phyloP scores from a whole-genome alignment of 1,140 invertebrate species.

The Dysdera silvatica region DNA sequence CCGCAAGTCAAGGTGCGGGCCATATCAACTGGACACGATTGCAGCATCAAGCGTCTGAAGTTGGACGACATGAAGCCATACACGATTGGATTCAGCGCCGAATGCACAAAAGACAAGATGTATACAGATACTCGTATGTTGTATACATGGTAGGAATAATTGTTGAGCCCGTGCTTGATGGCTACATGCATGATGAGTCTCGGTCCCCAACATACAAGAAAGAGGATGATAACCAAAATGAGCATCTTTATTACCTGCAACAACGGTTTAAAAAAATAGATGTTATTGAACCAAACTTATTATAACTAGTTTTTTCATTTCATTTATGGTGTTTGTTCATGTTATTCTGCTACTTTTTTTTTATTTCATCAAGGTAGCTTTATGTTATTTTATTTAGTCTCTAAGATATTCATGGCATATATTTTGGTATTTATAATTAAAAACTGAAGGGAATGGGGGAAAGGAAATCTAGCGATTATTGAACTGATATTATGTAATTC shows the following conservation, averaged over 20 bases:
- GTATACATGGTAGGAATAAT: constrained; percentile 32
- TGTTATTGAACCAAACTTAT: constrained; percentile 20
- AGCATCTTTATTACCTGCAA: constrained; percentile 50
- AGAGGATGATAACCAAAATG: constrained; percentile 47
- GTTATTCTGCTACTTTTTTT: neutral
- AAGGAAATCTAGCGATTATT: too few relatives aligned
- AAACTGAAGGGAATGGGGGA: too few relatives aligned
- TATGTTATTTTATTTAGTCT: too few relatives aligned
- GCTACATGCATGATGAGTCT: constrained; percentile 44
- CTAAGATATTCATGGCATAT: too few relatives aligned
- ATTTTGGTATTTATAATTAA: too few relatives aligned
- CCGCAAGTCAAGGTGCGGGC: neutral
- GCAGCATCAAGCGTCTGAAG: constrained; percentile 45
- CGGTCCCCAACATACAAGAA: constrained; percentile 50
- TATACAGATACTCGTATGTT: constrained; percentile 32
- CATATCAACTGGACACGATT: constrained; percentile 20
- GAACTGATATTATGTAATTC: too few relatives aligned
- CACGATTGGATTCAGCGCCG: constrained; percentile 50
- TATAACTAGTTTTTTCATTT: constrained; percentile 24
- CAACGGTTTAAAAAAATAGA: neutral
- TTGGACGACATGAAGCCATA: constrained; percentile 52
- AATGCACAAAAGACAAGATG: constrained; percentile 40
- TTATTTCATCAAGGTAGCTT: too few relatives aligned
- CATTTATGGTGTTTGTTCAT: neutral
- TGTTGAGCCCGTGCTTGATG: constrained; percentile 35